Percentiles rank a stretch among this genome's conserved stretches.
phyloP scores from a whole-genome alignment of 23 tunicate species.

The Ascidia mentula region DNA sequence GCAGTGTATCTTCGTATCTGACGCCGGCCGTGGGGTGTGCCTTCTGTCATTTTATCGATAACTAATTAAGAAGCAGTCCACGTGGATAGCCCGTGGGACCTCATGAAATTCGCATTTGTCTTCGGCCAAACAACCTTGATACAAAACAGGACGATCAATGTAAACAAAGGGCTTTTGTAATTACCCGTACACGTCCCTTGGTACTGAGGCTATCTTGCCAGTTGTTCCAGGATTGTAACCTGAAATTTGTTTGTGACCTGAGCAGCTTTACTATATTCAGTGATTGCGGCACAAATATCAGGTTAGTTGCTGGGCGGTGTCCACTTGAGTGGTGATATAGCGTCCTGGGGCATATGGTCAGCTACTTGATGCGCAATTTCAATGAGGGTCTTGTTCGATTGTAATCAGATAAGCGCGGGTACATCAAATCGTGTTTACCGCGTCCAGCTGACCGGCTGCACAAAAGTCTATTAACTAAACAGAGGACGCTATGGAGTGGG shows the following conservation, averaged over 20 bases:
- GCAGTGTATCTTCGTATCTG: no score
- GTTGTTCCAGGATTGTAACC: not conserved
- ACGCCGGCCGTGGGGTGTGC: not conserved
- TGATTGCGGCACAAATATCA: not conserved
- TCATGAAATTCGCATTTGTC: not conserved
- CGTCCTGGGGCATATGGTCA: not conserved
- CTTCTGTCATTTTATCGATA: conserved; percentile 1
- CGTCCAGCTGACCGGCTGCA: no score
- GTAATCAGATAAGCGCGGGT: not conserved
- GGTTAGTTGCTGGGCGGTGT: not conserved
- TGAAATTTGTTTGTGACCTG: no score
- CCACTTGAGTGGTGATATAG: not conserved
- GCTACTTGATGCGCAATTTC: not conserved
- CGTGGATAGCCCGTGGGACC: conserved; percentile 1
- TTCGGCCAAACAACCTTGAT: not conserved
- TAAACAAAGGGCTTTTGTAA: conserved; percentile 8
- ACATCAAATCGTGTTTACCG: no score
- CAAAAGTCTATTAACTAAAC: no score
- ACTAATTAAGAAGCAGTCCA: not conserved
- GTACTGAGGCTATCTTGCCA: no score
- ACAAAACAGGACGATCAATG: conserved; percentile 5
- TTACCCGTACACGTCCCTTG: conserved; percentile 1
- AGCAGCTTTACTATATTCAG: no score
- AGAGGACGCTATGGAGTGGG: not conserved
- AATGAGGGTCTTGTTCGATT: not conserved